These are phyloP conservation scores for Anthoptus insignis DNA, from an alignment of 2,888 invertebrate genomes.

Conservation along the genomic window DNA sequence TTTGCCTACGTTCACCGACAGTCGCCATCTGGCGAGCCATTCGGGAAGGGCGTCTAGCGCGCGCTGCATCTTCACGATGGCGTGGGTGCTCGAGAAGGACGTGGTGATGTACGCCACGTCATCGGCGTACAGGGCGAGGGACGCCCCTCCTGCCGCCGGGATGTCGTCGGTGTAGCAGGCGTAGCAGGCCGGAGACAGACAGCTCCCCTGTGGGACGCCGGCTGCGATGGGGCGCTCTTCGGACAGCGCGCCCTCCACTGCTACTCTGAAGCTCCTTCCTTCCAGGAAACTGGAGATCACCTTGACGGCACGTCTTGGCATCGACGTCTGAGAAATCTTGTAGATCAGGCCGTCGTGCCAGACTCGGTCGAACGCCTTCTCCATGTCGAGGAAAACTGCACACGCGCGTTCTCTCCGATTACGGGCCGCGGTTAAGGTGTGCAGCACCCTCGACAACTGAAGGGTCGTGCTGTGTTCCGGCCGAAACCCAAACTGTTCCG, in stretches of 20 bases:
- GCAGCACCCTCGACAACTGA: conserved; percentile 50
- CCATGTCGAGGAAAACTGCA: conserved; percentile 53
- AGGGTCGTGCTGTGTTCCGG: conserved; percentile 48
- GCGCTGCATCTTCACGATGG: conserved; percentile 37
- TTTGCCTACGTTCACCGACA: neutral
- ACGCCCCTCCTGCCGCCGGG: conserved; percentile 22
- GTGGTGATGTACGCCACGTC: conserved; percentile 32
- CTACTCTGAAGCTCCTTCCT: conserved; percentile 41
- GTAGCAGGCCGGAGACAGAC: conserved; percentile 43
- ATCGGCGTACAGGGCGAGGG: conserved; percentile 46
- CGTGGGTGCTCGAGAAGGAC: conserved; percentile 44
- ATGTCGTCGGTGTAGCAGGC: conserved; percentile 48
- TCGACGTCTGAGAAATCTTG: conserved; percentile 41
- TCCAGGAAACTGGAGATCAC: conserved; percentile 45
- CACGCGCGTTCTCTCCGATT: conserved; percentile 42
- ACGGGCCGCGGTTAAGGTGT: conserved; percentile 27
- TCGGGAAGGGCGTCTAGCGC: conserved; percentile 46
- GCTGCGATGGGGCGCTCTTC: conserved; percentile 35
- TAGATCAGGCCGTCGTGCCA: conserved; percentile 54
- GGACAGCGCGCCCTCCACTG: conserved; percentile 36
- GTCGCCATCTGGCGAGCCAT: conserved; percentile 32
- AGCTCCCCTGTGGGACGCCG: conserved; percentile 40
- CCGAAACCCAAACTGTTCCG: conserved; percentile 45
- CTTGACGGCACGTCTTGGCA: conserved; percentile 25
- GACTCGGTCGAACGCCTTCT: conserved; percentile 56